Evolutionary conservation across 2,888 invertebrate genomes (phyloP).

Genomic region (Lepetodrilus schrolli): DNA sequence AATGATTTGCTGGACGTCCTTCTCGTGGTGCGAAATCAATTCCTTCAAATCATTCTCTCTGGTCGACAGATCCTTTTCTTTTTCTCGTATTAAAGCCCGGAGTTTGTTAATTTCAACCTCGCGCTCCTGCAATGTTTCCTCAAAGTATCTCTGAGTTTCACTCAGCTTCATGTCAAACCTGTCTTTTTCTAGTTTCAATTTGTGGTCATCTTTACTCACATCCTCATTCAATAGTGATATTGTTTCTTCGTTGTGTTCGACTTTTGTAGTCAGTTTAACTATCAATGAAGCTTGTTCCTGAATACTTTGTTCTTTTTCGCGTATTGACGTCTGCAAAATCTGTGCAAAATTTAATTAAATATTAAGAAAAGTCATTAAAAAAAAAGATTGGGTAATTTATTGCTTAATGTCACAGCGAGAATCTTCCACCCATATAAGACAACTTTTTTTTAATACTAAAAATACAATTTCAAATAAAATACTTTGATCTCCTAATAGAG

Average conservation of each 20-base stretch:
- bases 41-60: conserved; percentile 67
- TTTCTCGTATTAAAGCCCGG: conserved; percentile 51
- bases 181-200: conserved; percentile 61
- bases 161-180: conserved; percentile 60
- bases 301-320: conserved; percentile 64
- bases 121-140: conserved; percentile 66
- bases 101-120: conserved; percentile 59
- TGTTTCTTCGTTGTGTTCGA: conserved; percentile 65
- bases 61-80: conserved; percentile 58
- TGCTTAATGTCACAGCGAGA: too few species aligned
- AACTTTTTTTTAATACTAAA: too few species aligned
- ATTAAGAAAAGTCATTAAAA: too few species aligned
- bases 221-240: conserved; percentile 58
- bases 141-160: conserved; percentile 69
- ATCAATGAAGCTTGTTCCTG: conserved; percentile 61
- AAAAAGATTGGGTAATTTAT: too few species aligned
- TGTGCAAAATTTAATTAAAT: too few species aligned
- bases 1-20: conserved; percentile 66
- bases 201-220: conserved; percentile 60
- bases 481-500: too few species aligned
- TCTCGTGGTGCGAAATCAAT: conserved; percentile 64
- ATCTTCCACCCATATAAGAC: too few species aligned
- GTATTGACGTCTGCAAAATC: conserved; percentile 67
- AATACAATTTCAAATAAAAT: too few species aligned
- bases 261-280: conserved; percentile 65